These are phyloP conservation scores for Brachylomia viminalis DNA, from an alignment of 2,888 invertebrate genomes.

Conservation along the genomic window DNA sequence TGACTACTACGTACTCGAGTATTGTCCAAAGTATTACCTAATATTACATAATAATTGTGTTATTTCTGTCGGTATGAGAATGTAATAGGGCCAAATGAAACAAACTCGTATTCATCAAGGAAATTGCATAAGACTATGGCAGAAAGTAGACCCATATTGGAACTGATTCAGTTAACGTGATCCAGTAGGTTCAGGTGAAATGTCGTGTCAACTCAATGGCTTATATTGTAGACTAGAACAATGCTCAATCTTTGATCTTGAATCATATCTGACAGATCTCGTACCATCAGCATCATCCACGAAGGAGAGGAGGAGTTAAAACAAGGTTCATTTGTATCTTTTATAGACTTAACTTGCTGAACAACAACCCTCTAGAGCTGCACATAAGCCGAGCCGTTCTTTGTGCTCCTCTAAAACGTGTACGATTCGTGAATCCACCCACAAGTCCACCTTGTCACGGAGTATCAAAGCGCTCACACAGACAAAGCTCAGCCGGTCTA, in stretches of 20 bases:
- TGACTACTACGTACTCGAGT: neutral
- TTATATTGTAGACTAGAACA: neutral
- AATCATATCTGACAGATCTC: neutral
- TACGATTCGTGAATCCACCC: neutral
- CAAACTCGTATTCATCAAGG: neutral
- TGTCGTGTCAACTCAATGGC: neutral
- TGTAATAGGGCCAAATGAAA: neutral
- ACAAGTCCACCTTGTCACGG: neutral
- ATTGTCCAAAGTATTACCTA: neutral
- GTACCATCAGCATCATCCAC: neutral
- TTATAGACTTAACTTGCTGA: too few species aligned
- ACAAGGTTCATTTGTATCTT: neutral
- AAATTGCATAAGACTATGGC: neutral
- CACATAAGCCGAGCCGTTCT: too few species aligned
- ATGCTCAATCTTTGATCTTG: neutral
- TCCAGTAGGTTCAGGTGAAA: neutral
- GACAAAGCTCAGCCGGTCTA: slow-evolving; percentile 13
- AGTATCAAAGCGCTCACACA: neutral
- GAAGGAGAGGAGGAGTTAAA: neutral
- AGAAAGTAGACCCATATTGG: neutral
- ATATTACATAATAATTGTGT: slow-evolving; percentile 3
- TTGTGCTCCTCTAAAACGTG: neutral
- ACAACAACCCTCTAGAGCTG: too few species aligned
- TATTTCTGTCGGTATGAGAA: neutral
- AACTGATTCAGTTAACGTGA: neutral